Evolutionary conservation across 1,140 invertebrate species (phyloP).

Genomic region (Drosophila tristis): DNA sequence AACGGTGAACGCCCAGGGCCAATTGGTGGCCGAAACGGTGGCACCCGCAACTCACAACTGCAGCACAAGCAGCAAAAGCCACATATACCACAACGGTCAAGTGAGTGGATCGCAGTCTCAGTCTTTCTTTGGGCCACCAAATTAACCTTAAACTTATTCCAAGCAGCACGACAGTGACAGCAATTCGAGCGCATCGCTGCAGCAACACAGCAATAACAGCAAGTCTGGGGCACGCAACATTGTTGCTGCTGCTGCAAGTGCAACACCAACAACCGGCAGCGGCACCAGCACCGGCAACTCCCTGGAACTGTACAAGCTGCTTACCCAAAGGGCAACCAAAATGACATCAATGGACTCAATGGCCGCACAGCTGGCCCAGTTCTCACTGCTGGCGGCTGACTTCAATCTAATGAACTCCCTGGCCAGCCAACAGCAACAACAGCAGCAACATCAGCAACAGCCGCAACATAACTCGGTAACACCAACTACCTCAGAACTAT

Average conservation of each 20-base stretch:
- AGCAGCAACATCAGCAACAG: conserved; percentile 50
- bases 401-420: conserved; percentile 70
- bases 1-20: conserved; percentile 83
- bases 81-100: conserved; percentile 41
- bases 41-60: conserved; percentile 20
- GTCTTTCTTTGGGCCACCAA: not conserved
- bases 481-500: conserved; percentile 81
- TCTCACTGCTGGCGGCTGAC: conserved; percentile 57
- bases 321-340: conserved; percentile 66
- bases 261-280: conserved; percentile 8
- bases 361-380: conserved; percentile 77
- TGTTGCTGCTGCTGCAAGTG: conserved; percentile 21
- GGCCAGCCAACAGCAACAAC: conserved; percentile 57
- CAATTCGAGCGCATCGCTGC: conserved; percentile 73
- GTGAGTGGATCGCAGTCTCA: conserved; percentile 8
- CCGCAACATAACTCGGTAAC: conserved; percentile 69
- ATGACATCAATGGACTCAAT: conserved; percentile 84
- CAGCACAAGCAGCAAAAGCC: conserved; percentile 29
- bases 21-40: conserved; percentile 81
- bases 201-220: conserved; percentile 42
- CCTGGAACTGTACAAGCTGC: conserved; percentile 67
- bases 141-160: conserved; percentile 37
- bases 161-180: conserved; percentile 78
- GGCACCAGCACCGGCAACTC: conserved; percentile 41
- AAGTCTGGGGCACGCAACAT: conserved; percentile 38